Percentiles rank a stretch among this genome's conserved stretches.
These are phyloP conservation scores for Lycaon pictus DNA, from an alignment of 2,113 vertebrate genomes.

Conservation along the genomic window DNA sequence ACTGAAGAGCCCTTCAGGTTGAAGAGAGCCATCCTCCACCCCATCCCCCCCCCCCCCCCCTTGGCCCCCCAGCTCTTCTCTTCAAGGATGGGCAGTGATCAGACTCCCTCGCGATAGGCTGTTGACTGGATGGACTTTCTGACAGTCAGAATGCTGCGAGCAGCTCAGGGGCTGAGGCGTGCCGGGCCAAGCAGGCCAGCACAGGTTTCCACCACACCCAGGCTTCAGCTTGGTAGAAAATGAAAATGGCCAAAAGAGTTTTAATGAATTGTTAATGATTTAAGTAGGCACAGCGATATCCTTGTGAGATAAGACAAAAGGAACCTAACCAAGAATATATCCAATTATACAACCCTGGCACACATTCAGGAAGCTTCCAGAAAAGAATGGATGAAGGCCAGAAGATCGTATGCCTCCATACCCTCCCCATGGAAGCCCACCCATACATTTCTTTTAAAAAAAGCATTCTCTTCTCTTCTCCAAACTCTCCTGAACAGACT, in stretches of 20 bases:
- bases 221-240: conserved; percentile 49
- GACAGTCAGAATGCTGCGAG: conserved; percentile 73
- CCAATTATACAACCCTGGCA: not conserved
- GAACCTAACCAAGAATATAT: conserved; percentile 1
- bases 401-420: not conserved
- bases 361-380: not conserved
- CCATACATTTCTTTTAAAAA: not conserved
- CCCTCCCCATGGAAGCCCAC: not conserved
- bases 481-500: not conserved
- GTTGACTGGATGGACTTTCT: conserved; percentile 73
- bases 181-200: conserved; percentile 57
- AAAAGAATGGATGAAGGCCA: not conserved
- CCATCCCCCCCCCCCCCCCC: not conserved
- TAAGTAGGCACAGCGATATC: conserved; percentile 59
- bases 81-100: not conserved
- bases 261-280: conserved; percentile 67
- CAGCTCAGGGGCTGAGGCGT: conserved; percentile 43
- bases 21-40: not conserved
- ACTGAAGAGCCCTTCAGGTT: conserved; percentile 58
- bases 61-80: not conserved
- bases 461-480: not conserved
- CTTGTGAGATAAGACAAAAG: conserved; percentile 69
- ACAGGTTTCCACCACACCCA: conserved; percentile 73
- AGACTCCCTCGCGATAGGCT: not conserved
- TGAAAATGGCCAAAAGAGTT: conserved; percentile 10